Evolutionary conservation across 2,797 vertebrate genomes (phyloP).

Genomic region (Petrocephalus sullivani): DNA sequence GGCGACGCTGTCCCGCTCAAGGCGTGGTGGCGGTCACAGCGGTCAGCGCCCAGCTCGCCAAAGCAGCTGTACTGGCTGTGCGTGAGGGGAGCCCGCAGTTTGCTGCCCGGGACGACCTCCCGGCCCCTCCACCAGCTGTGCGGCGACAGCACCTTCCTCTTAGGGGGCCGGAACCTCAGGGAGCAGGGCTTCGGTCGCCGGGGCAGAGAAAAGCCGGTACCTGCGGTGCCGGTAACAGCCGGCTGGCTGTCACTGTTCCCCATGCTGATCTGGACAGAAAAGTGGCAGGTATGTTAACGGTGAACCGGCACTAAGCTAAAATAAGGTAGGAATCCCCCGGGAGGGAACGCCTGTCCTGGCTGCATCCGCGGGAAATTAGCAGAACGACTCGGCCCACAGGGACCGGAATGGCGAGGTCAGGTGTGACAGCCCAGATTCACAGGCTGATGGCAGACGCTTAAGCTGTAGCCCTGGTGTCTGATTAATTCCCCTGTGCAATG

Average conservation of each 20-base stretch:
- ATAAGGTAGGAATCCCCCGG: neutral
- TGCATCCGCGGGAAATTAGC: neutral
- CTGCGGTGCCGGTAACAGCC: constrained; percentile 63
- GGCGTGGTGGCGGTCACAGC: constrained; percentile 53
- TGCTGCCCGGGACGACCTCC: constrained; percentile 51
- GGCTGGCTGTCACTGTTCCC: constrained; percentile 91
- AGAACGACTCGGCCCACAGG: neutral
- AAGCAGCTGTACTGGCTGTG: constrained; percentile 59
- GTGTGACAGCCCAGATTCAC: neutral
- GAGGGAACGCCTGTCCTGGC: neutral
- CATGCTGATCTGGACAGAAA: constrained; percentile 63
- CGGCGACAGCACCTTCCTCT: constrained; percentile 66
- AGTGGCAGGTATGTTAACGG: neutral
- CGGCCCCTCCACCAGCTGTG: constrained; percentile 71
- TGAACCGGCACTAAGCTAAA: neutral
- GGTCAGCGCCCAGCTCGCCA: constrained; percentile 29
- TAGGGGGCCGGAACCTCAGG: constrained; percentile 67
- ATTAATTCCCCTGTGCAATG: neutral
- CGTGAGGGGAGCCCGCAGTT: constrained; percentile 61
- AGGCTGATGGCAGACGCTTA: neutral
- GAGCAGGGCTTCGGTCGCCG: constrained; percentile 73
- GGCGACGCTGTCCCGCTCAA: constrained; percentile 42
- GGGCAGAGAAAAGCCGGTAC: constrained; percentile 44
- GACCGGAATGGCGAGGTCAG: neutral
- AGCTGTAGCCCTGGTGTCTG: neutral